These are phyloP conservation scores for Centroberyx gerrardi DNA, from an alignment of 2,797 vertebrate genomes.

Conservation along the genomic window DNA sequence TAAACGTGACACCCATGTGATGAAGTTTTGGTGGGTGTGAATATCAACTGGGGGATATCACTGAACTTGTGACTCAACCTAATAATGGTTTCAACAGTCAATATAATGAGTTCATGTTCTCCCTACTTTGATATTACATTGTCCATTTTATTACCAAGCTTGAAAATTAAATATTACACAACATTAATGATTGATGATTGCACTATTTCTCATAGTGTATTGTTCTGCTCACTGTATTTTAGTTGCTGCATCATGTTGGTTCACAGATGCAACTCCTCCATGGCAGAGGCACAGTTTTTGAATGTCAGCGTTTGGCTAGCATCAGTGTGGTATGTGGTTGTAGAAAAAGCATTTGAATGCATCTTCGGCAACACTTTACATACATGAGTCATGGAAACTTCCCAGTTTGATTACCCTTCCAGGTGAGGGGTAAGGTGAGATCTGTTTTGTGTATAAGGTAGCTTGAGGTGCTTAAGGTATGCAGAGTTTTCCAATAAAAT, in stretches of 20 bases:
- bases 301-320: not conserved
- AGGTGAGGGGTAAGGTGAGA: too few relatives aligned
- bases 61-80: too few relatives aligned
- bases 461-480: too few relatives aligned
- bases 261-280: too few relatives aligned
- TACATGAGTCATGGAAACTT: not conserved
- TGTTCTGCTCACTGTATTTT: not conserved
- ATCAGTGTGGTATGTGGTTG: not conserved
- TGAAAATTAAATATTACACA: not conserved
- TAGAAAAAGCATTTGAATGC: too few relatives aligned
- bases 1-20: not conserved
- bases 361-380: too few relatives aligned
- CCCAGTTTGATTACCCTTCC: too few relatives aligned
- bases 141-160: not conserved
- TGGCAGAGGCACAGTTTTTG: not conserved
- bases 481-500: too few relatives aligned
- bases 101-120: too few relatives aligned
- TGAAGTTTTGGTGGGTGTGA: not conserved
- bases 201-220: not conserved
- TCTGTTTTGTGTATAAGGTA: too few relatives aligned
- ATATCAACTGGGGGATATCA: not conserved
- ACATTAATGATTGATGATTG: not conserved
- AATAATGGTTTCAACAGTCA: too few relatives aligned
- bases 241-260: not conserved
- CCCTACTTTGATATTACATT: not conserved